These are phyloP conservation scores for Danio jaintianensis DNA, from an alignment of 2,797 vertebrate genomes.

Conservation along the genomic window DNA sequence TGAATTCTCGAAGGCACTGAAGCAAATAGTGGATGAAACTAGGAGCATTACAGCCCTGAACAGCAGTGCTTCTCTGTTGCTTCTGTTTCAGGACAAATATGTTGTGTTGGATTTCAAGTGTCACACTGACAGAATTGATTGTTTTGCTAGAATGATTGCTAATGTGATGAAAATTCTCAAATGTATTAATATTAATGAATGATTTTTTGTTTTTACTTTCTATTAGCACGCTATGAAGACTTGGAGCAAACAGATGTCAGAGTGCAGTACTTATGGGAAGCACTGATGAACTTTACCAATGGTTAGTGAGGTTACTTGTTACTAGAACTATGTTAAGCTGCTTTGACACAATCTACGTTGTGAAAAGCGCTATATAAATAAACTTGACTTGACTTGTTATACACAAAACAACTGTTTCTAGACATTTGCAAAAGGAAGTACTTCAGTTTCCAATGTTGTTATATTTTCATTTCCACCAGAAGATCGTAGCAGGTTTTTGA, in stretches of 20 bases:
- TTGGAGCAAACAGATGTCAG: conserved; percentile 88
- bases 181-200: background rate
- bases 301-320: conserved; percentile 75
- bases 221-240: conserved; percentile 92
- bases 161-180: background rate
- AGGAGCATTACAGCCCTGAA: conserved; percentile 1
- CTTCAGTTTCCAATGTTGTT: background rate
- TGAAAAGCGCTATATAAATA: too few species aligned
- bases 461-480: conserved; percentile 73
- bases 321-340: too few species aligned
- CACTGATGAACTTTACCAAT: conserved; percentile 95
- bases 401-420: background rate
- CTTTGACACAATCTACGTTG: too few species aligned
- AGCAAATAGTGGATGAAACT: background rate
- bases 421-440: background rate
- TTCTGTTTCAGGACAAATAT: background rate
- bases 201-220: background rate
- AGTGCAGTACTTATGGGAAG: conserved; percentile 97
- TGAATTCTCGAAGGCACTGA: background rate
- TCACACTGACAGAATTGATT: background rate
- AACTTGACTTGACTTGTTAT: too few species aligned
- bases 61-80: background rate
- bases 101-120: background rate
- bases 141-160: conserved; percentile 1
- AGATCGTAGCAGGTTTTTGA: conserved; percentile 97